Base-by-base conservation (phyloP, 2,888 invertebrate genomes). In the Lochmaea capreae region DNA sequence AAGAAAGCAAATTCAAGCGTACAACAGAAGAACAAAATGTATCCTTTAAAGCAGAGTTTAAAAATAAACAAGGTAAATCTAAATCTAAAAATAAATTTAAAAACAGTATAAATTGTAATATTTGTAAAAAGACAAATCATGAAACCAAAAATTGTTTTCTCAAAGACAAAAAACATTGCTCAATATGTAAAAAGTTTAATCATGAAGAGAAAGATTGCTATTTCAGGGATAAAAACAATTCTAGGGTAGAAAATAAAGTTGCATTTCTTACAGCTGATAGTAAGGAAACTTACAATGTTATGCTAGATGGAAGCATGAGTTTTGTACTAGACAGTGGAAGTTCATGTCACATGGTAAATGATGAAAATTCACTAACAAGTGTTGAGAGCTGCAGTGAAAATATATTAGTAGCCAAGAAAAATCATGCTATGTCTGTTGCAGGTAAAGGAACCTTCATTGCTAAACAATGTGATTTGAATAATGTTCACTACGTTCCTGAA, bases 161-260 rank as follows among this genome's bases (percentile, higher is more conserved):
- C 9, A 54, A 16, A 18, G 54, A 16, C n/a, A 12, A 54, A 26
- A 58, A 58, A 11, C 10, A 26, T 26, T 58, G 58, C 22, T 9
- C 8, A 18, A 58, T 22, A 8, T 58, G 58, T 3, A 58, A 22
- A 26, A 58, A 58, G 6, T 18, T 11, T 1, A 58, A 58, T 18
- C 58, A 58, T 58, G 14, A 58, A 58, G 22, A 18, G 12, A 18
- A 22, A 58, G 58, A 58, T 22, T 58, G 58, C 58, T 22, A 14
- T 18, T 58, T 26, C 14, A 22, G 26, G 8, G 58, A 58, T 18
- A 18, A 22, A 9, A 58, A 58, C n/a, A 54, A 54, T 54, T 14
- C 14, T 6, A 54, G 6, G 16, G 9, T 14, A 16, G 6, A 54
- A 54, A 54, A 54, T 9, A 54, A 54, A 16, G 16, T 18, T 54